Conservation (phyloP, 2,797 vertebrate species). For the Danio albolineatus region DNA sequence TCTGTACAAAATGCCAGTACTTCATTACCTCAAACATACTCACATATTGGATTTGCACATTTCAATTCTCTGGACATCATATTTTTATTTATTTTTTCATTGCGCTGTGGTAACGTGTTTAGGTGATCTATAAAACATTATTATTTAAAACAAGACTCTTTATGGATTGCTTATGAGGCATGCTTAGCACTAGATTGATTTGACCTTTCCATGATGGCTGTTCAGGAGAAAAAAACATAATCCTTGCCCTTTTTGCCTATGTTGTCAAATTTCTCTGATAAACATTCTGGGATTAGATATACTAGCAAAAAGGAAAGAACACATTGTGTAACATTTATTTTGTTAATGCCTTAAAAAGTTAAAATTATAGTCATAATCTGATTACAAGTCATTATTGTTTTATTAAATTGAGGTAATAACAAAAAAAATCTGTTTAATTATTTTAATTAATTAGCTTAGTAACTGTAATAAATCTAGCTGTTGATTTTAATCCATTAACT, state of each 20-base stretch:
- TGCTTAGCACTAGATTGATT: slow-evolving; percentile 82
- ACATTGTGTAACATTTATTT: neutral
- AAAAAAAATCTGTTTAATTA: too few relatives aligned
- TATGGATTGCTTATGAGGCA: slow-evolving; percentile 80
- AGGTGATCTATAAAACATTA: slow-evolving; percentile 84
- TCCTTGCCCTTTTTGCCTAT: slow-evolving; percentile 76
- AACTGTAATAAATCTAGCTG: too few relatives aligned
- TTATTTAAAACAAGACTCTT: slow-evolving; percentile 84
- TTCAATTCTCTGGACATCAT: slow-evolving; percentile 67
- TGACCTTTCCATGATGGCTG: slow-evolving; percentile 80
- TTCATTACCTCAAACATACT: slow-evolving; percentile 77
- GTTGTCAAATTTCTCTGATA: slow-evolving; percentile 43
- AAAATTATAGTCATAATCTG: too few relatives aligned
- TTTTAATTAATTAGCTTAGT: too few relatives aligned
- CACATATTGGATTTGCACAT: slow-evolving; percentile 75
- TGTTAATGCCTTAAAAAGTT: too few relatives aligned
- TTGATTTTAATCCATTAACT: too few relatives aligned
- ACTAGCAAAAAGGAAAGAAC: slow-evolving; percentile 3
- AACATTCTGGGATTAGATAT: slow-evolving; percentile 13
- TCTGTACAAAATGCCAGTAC: slow-evolving; percentile 75
- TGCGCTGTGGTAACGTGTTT: slow-evolving; percentile 75
- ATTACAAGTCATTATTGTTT: too few relatives aligned
- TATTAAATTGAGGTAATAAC: too few relatives aligned
- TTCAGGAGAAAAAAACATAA: slow-evolving; percentile 75
- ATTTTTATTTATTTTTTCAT: slow-evolving; percentile 46